These are phyloP conservation scores for Stratiomys singularior DNA, from an alignment of 2,888 invertebrate species.

Conservation along the genomic window DNA sequence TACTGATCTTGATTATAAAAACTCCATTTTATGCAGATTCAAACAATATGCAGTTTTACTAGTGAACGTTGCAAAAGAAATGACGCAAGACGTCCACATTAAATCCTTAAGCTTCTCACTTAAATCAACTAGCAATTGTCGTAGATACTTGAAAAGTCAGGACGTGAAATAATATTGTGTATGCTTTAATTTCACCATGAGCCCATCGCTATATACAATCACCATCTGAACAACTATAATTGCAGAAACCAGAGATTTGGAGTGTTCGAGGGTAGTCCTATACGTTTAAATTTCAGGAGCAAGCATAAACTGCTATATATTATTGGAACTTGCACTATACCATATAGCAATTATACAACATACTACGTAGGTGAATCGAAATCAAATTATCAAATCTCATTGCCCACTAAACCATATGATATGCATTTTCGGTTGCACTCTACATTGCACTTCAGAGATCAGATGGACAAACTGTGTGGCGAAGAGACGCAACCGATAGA, in stretches of 20 bases:
- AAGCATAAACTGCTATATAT: not conserved
- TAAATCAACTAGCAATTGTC: no score
- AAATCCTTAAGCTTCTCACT: no score
- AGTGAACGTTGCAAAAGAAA: no score
- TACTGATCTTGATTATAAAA: no score
- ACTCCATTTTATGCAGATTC: no score
- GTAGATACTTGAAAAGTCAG: not conserved
- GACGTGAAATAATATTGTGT: not conserved
- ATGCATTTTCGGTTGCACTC: constrained; percentile 43
- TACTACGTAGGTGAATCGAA: constrained; percentile 25
- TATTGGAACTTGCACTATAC: not conserved
- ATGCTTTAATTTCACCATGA: not conserved
- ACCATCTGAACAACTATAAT: not conserved
- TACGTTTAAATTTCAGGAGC: not conserved
- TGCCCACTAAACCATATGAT: constrained; percentile 43
- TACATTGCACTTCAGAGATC: constrained; percentile 37
- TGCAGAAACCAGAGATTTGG: not conserved
- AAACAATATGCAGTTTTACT: no score
- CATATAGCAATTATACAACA: not conserved
- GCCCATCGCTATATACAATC: not conserved
- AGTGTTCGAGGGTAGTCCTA: not conserved
- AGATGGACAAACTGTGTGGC: not conserved
- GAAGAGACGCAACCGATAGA: constrained; percentile 2
- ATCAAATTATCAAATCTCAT: constrained; percentile 45
- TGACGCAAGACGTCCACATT: no score